Base-by-base conservation (phyloP, 2,888 invertebrate genomes). In the Phaonia tiefii region DNA sequence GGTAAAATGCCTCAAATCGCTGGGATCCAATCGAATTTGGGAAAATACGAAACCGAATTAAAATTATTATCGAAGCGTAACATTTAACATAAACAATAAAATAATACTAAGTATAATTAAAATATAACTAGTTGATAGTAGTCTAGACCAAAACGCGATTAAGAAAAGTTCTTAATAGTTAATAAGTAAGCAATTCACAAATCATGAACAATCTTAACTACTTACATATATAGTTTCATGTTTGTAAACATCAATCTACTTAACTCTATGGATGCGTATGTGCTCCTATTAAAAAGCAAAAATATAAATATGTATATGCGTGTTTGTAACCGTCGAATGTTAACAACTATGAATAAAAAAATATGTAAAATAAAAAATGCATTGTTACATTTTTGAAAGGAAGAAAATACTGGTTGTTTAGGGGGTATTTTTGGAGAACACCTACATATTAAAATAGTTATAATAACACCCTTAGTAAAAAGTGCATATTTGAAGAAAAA, bases 1-100 rank as follows among this genome's bases (percentile, higher is more conserved):
- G 91, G 92, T 37, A 92, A 92, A 85, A 89, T 89, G 85, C 89
- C 89, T 5, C 58, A 79, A 74, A 75, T 79, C 42, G 93, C 93
- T 15, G 93, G 94, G 0, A 94, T 93, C 0, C 93, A 94, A 10
- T 93, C 94, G 86, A 91, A 91, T 56, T 93, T 94, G 75, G 88
- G 89, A 2, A 86, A 86, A 77, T 90, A 90, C 83, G 86, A 86
- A 58, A 89, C 89, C 15, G 89, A 90, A 79, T 84, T 89, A 37
- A 90, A 88, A 84, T 83, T 90, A 31, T 76, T 90, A 15, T 85
- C 88, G 46, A 89, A 89, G 82, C 89, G 88, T 22, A 82, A 83
- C 73, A 77, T 75, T 71, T 79, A 42, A 74, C 73, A 76, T 79
- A 76, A 81, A 66, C 22, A 1, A 31, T 37, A 25, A n/a, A n/a